Percentiles rank a stretch among this genome's conserved stretches.
phyloP scores from a whole-genome alignment of 2,113 vertebrate genomes.

The Proteles cristata region DNA sequence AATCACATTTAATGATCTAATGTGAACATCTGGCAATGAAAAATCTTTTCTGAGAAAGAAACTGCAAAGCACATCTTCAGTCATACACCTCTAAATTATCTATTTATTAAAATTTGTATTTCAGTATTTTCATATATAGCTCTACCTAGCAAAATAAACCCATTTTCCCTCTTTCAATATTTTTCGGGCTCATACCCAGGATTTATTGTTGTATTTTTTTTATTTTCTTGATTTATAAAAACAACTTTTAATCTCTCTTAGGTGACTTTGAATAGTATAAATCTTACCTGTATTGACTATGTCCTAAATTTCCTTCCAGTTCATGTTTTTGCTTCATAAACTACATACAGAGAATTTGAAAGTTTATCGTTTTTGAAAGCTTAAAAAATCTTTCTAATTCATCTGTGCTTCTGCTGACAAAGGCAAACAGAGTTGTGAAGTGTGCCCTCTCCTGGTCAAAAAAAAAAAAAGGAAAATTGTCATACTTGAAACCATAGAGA shows the following conservation, averaged over 20 bases:
- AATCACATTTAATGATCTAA: not conserved
- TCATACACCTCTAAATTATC: not conserved
- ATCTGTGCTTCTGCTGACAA: not conserved
- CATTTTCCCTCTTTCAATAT: not conserved
- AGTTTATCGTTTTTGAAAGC: not conserved
- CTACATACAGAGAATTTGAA: not conserved
- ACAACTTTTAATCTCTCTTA: not conserved
- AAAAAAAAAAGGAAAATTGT: conserved; percentile 1
- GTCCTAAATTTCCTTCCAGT: not conserved
- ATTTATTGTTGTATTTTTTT: conserved; percentile 17
- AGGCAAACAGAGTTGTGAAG: conserved; percentile 51
- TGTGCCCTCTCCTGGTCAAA: conserved; percentile 72
- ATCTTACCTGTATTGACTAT: not conserved
- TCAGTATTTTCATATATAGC: conserved; percentile 28
- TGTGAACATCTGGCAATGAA: not conserved
- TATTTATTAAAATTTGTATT: not conserved
- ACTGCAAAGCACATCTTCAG: not conserved
- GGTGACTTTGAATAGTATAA: not conserved
- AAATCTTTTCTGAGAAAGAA: not conserved
- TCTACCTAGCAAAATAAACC: not conserved
- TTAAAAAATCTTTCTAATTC: not conserved
- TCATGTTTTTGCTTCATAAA: conserved; percentile 7
- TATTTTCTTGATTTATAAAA: conserved; percentile 42
- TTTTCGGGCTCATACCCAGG: not conserved
- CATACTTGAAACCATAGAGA: not conserved